A percentile compares a stretch with the other conserved stretches of the same genome.
phyloP scores from a whole-genome alignment of 2,888 invertebrate species.

The Orthonevra nobilis region DNA sequence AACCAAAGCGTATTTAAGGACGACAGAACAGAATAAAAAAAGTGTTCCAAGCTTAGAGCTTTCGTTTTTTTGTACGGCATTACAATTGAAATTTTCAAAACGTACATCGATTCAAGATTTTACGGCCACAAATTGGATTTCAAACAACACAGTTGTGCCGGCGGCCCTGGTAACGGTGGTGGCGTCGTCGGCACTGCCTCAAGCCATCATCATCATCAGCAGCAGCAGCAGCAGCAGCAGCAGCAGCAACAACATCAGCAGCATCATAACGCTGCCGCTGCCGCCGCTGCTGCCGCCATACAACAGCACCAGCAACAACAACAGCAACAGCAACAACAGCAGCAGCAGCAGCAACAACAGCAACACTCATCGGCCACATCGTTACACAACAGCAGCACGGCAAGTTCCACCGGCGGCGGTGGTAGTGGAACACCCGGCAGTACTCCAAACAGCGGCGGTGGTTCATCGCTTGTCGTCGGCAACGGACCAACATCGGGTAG shows the following conservation, averaged over 20 bases:
- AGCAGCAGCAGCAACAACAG: constrained; percentile 81
- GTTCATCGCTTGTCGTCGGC: constrained; percentile 75
- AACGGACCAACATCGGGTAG: constrained; percentile 78
- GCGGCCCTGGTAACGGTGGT: constrained; percentile 83
- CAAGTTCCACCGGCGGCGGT: constrained; percentile 62
- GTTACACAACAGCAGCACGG: constrained; percentile 45
- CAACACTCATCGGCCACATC: constrained; percentile 50
- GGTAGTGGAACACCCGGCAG: constrained; percentile 71
- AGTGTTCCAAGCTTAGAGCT: no score
- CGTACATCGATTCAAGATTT: constrained; percentile 80
- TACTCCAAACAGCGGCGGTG: constrained; percentile 70
- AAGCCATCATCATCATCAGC: constrained; percentile 70
- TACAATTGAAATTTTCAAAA: constrained; percentile 79
- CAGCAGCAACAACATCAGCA: constrained; percentile 74
- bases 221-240: constrained; percentile 72
- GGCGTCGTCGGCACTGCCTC: constrained; percentile 81
- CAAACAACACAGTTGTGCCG: constrained; percentile 89
- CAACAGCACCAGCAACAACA: constrained; percentile 80
- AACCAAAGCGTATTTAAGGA: no score
- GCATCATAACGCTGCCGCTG: constrained; percentile 44
- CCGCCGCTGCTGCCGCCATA: constrained; percentile 61
- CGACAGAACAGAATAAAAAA: neutral
- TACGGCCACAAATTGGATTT: constrained; percentile 91
- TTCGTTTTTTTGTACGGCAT: constrained; percentile 48
- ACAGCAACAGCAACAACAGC: constrained; percentile 81